Evolutionary conservation across 1,140 invertebrate genomes (phyloP).

Genomic region (Heliconius himera): DNA sequence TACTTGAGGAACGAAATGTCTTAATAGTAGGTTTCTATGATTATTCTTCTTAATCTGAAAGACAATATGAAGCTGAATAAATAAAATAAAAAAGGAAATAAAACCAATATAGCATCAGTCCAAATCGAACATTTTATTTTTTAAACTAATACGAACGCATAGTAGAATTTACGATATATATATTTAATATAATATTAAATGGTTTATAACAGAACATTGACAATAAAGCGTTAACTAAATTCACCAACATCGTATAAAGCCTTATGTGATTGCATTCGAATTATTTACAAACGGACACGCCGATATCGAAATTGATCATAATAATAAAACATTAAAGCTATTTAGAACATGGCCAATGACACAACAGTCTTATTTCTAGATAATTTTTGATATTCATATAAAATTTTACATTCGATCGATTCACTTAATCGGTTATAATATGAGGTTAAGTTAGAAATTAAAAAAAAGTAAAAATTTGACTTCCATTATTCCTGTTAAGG

Average conservation of each 20-base stretch:
- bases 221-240: slow-evolving; percentile 75
- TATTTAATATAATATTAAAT: slow-evolving; percentile 74
- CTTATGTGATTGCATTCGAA: slow-evolving; percentile 67
- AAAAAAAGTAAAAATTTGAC: background rate
- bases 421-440: slow-evolving; percentile 44
- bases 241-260: slow-evolving; percentile 76
- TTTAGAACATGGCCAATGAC: slow-evolving; percentile 69
- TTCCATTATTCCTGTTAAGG: too few species aligned
- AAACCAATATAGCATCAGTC: slow-evolving; percentile 55
- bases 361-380: slow-evolving; percentile 72
- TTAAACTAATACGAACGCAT: slow-evolving; percentile 79
- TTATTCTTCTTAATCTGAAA: background rate
- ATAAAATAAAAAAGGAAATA: slow-evolving; percentile 18
- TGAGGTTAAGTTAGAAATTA: background rate
- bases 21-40: background rate
- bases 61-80: background rate
- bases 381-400: slow-evolving; percentile 53
- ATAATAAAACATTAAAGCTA: slow-evolving; percentile 77
- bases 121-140: slow-evolving; percentile 78
- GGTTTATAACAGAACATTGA: slow-evolving; percentile 79
- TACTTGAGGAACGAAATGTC: too few species aligned
- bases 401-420: slow-evolving; percentile 46
- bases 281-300: slow-evolving; percentile 62
- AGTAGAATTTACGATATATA: slow-evolving; percentile 80
- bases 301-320: slow-evolving; percentile 50